phyloP scores from a whole-genome alignment of 2,888 invertebrate species.

The Agrochola lychnidis region DNA sequence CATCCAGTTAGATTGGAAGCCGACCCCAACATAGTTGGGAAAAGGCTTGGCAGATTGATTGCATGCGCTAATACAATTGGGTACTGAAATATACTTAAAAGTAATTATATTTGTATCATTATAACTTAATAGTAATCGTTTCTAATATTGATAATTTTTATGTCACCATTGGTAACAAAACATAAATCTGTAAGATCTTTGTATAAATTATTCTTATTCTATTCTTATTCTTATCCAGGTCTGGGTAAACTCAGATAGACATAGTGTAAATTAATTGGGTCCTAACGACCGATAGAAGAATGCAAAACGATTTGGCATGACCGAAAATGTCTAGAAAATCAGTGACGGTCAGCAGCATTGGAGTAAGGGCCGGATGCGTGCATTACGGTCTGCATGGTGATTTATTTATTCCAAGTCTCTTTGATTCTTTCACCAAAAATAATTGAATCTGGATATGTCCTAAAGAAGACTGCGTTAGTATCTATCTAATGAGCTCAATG shows the following conservation, averaged over 20 bases:
- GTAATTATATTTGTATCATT: no score
- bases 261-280: not conserved
- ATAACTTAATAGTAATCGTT: no score
- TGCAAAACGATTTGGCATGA: not conserved
- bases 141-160: no score
- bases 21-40: no score
- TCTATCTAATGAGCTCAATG: not conserved
- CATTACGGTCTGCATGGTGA: not conserved
- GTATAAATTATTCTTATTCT: no score
- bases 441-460: not conserved
- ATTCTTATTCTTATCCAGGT: not conserved
- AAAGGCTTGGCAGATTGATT: no score
- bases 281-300: not conserved
- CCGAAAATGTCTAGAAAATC: conserved; percentile 3
- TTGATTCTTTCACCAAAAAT: not conserved
- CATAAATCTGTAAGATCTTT: no score
- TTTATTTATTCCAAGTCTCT: not conserved
- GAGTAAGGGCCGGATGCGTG: not conserved
- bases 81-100: no score
- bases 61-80: no score
- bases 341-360: not conserved
- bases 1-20: no score
- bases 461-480: not conserved
- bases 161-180: no score
- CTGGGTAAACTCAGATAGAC: not conserved